Evolutionary conservation across 2,888 invertebrate species (phyloP), one percentile per base, ranked within the genome.

Genomic region (Achlya flavicornis): DNA sequence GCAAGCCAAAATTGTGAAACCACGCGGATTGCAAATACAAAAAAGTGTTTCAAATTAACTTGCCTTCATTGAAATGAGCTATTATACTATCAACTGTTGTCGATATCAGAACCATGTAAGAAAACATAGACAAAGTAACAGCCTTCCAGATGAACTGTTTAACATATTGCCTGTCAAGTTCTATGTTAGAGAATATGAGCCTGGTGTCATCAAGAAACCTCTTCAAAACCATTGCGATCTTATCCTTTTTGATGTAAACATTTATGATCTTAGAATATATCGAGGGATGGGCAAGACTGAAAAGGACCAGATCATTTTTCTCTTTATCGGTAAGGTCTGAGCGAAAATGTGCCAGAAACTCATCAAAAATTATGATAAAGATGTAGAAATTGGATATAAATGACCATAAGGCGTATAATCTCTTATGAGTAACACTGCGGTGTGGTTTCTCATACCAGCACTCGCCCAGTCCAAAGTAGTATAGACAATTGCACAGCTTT

Each of bases 161-260:
- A 0, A 85, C 78, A n/a, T 84, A 81, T 7, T 66, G 65, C 41
- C 63, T 77, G 14, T 89, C 85, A 11, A 85, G 38, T 8, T 77
- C 74, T 5, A 63, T 14, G 4, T 74, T 77, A 3, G 69, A 58
- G 60, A 72, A 83, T 0, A 70, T 63, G 1, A 66, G 38, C 41
- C 80, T 77, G 4, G 77, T 76, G 0, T 76, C 78, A 62, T 89
- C 89, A 0, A 90, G 57, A 46, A 90, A 65, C 41, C 78, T 80
- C 64, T 81, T 68, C 35, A 88, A 67, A 1, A 88, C 71, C 0
- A 69, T 62, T 32, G 64, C 76, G 1, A 89, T 81, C 12, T 76
- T 69, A 0, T 76, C 65, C 46, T 74, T 86, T 46, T 81, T 77
- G 0, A 82, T 62, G 14, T 82, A 81, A 10, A 85, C 63, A 2